Evolutionary conservation across 2,888 invertebrate species (phyloP).

Genomic region (Trichopria drosophilae): DNA sequence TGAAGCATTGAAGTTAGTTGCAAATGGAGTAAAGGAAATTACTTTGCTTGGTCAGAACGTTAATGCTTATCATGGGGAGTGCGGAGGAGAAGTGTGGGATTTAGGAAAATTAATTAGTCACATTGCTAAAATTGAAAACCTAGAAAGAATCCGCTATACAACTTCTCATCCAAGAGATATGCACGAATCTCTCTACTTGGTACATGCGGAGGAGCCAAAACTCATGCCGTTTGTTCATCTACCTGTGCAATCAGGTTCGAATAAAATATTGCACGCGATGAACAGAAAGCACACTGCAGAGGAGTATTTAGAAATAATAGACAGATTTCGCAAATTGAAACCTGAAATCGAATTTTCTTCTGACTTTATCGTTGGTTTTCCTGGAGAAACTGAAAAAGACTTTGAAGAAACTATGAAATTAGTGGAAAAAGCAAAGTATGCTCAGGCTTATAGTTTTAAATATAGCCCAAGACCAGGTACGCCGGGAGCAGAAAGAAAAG

Average conservation of each 20-base stretch:
- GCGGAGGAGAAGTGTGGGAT: constrained; percentile 10
- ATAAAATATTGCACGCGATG: constrained; percentile 14
- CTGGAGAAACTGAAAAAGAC: constrained; percentile 18
- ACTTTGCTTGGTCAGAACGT: constrained; percentile 23
- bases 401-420: constrained; percentile 14
- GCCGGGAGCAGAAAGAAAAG: constrained; percentile 8
- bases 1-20: constrained; percentile 15
- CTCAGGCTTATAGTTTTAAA: constrained; percentile 11
- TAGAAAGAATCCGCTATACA: constrained; percentile 20
- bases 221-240: constrained; percentile 15
- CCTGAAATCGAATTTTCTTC: constrained; percentile 13
- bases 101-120: constrained; percentile 14
- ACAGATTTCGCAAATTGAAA: constrained; percentile 8
- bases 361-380: constrained; percentile 19
- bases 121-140: constrained; percentile 9
- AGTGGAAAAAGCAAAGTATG: constrained; percentile 8
- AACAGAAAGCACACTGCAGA: constrained; percentile 13
- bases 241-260: constrained; percentile 16
- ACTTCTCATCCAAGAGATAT: constrained; percentile 21
- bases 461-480: constrained; percentile 18
- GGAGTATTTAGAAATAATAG: constrained; percentile 10
- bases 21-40: constrained; percentile 13
- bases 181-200: constrained; percentile 10
- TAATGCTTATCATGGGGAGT: constrained; percentile 19
- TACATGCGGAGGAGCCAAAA: constrained; percentile 15